These are phyloP conservation scores for Perodicticus potto DNA, from an alignment of 2,797 vertebrate genomes.

Conservation along the genomic window DNA sequence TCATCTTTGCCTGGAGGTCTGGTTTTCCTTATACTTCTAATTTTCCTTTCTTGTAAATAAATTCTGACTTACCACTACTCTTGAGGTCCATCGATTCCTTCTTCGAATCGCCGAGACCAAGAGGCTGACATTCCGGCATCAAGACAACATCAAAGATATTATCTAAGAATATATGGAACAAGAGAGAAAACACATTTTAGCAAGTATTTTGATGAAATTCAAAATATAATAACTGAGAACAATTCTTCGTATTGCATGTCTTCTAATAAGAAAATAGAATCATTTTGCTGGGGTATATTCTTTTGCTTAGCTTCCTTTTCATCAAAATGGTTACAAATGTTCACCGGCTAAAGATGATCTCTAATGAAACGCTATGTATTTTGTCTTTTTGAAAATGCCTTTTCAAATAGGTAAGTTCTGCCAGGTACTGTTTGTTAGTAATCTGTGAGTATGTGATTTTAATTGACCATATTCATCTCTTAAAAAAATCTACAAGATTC, in stretches of 20 bases:
- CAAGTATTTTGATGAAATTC: constrained; percentile 22
- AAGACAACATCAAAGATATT: constrained; percentile 22
- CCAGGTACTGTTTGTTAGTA: background rate
- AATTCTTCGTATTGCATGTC: background rate
- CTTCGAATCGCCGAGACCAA: too few relatives aligned
- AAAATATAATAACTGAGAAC: background rate
- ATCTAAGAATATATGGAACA: background rate
- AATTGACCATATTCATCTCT: background rate
- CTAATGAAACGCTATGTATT: background rate
- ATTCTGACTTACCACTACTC: too few relatives aligned
- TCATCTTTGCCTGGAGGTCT: too few relatives aligned
- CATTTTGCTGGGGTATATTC: background rate
- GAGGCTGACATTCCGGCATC: too few relatives aligned
- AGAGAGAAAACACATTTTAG: constrained; percentile 18
- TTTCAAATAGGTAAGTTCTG: constrained; percentile 7
- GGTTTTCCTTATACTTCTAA: too few relatives aligned
- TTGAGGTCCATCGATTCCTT: too few relatives aligned
- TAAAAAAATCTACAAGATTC: background rate
- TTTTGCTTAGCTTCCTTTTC: background rate
- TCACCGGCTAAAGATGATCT: background rate
- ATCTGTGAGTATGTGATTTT: background rate
- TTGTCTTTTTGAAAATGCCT: background rate
- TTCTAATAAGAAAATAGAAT: background rate
- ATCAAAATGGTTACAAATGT: background rate
- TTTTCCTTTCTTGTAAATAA: too few relatives aligned